Base-by-base conservation (phyloP, 2,113 vertebrate genomes). In the Thunnus maccoyii region DNA sequence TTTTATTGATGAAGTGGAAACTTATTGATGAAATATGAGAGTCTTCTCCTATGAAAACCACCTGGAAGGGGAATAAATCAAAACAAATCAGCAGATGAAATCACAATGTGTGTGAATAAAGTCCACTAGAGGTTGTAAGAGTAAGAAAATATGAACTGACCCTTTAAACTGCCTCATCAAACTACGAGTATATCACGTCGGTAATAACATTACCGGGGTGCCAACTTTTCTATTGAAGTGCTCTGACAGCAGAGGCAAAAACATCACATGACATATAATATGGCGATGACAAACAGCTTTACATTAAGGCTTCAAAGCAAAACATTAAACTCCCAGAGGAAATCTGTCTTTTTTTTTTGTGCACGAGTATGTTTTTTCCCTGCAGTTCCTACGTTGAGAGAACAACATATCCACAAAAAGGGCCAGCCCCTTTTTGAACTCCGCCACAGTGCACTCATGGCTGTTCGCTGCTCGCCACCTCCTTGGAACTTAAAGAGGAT, bases 401-500 rank as follows among this genome's bases (percentile, higher is more conserved):
- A 80, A 85, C 76, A 89, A 90, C 84, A 89, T 4, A 72, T 27
- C 71, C 75, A 74, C 83, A 70, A 13, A 65, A 22, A 22, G 22
- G 76, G 62, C 72, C 79, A 57, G 63, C 61, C 77, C 72, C 70
- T 46, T 72, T 78, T 57, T 57, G 64, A 86, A 86, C 74, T 78
- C 52, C 17, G 54, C 72, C 80, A 81, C 83, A 81, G 61, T 32
- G 75, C 65, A 60, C 84, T 80, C 67, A 75, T n/a, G 4, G 72
- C 88, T 80, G 72, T 89, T 91, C 58, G 3, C 79, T 60, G 86
- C 83, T 90, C 66, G 68, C 87, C 85, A 86, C 86, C 86, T 86
- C 77, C 79, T 80, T 56, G 83, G 78, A 80, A 84, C 86, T 86
- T 87, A 86, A 88, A 91, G 86, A 89, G 84, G 84, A 90, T 78